These are phyloP conservation scores for Timandra comae DNA, from an alignment of 2,888 invertebrate genomes.

Conservation along the genomic window DNA sequence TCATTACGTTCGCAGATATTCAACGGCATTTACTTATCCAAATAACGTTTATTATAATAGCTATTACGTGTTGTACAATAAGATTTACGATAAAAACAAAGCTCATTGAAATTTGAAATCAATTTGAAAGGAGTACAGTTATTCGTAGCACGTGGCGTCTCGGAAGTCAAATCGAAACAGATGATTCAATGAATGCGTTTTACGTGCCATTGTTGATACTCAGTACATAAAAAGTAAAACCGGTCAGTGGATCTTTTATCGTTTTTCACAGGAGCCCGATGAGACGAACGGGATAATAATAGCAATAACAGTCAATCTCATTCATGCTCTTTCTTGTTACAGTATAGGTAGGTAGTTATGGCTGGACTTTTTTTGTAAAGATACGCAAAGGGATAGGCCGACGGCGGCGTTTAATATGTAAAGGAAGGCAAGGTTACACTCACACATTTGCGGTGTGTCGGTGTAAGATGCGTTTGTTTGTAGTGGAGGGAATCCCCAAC, in stretches of 20 bases:
- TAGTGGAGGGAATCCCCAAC: slow-evolving; percentile 76
- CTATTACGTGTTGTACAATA: too few relatives aligned
- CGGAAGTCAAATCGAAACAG: slow-evolving; percentile 49
- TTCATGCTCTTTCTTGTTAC: slow-evolving; percentile 69
- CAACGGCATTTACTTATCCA: too few relatives aligned
- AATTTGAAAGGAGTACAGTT: slow-evolving; percentile 21
- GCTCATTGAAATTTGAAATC: slow-evolving; percentile 21
- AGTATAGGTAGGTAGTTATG: slow-evolving; percentile 52
- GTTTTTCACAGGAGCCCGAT: slow-evolving; percentile 62
- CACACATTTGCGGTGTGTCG: slow-evolving; percentile 57
- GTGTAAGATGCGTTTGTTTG: slow-evolving; percentile 69
- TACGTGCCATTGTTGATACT: slow-evolving; percentile 71
- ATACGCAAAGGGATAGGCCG: slow-evolving; percentile 75
- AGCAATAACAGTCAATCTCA: slow-evolving; percentile 72
- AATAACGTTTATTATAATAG: too few relatives aligned
- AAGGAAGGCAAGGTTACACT: slow-evolving; percentile 75
- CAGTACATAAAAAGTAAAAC: slow-evolving; percentile 69
- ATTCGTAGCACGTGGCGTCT: slow-evolving; percentile 42
- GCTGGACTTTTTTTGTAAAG: slow-evolving; percentile 69
- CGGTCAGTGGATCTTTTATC: slow-evolving; percentile 70
- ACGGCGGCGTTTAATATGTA: slow-evolving; percentile 75
- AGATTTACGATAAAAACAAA: slow-evolving; percentile 15
- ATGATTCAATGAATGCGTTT: slow-evolving; percentile 67
- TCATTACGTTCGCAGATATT: too few relatives aligned
- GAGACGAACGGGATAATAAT: slow-evolving; percentile 66